phyloP scores from a whole-genome alignment of 2,888 invertebrate species.

The Lumbricus terrestris region DNA sequence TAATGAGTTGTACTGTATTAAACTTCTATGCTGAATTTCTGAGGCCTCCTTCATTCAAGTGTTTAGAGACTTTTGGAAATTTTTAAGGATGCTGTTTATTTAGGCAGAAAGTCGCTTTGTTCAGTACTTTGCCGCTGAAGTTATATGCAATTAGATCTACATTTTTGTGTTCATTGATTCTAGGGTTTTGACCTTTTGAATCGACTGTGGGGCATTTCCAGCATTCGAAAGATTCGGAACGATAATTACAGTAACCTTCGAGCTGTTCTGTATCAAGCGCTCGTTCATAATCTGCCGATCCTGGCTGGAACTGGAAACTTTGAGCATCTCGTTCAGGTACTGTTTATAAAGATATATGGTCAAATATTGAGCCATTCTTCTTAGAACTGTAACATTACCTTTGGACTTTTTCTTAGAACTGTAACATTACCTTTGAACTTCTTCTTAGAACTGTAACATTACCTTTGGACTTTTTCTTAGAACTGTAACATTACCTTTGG shows the following conservation, averaged over 20 bases:
- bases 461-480: too few species aligned
- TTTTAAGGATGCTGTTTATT: background rate
- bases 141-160: background rate
- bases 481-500: too few species aligned
- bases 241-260: conserved; percentile 62
- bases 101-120: background rate
- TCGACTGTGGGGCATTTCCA: conserved; percentile 43
- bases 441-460: too few species aligned
- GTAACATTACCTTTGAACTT: too few species aligned
- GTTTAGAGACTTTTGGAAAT: background rate
- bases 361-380: background rate
- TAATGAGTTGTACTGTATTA: background rate
- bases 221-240: conserved; percentile 57
- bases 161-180: background rate
- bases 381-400: too few species aligned
- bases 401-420: background rate
- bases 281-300: conserved; percentile 42
- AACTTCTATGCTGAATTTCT: background rate
- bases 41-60: background rate
- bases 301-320: conserved; percentile 33
- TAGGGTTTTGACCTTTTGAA: conserved; percentile 58
- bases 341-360: background rate
- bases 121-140: background rate
- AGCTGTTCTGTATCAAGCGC: conserved; percentile 57
- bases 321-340: conserved; percentile 28